phyloP scores from a whole-genome alignment of 2,888 invertebrate species.

The Agriopis aurantiaria region DNA sequence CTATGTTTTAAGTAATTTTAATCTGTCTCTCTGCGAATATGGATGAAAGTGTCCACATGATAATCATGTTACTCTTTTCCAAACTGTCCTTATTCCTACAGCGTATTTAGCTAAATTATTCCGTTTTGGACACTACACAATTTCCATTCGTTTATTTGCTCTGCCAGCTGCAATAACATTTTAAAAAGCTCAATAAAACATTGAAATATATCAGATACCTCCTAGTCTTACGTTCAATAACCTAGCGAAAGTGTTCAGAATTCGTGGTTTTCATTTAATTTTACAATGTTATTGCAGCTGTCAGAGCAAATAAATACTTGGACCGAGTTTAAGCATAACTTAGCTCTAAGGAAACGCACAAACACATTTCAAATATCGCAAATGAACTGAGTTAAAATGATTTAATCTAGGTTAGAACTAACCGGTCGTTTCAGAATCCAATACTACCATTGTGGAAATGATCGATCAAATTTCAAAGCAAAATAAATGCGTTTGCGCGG shows the following conservation, averaged over 20 bases:
- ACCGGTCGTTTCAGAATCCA: conserved; percentile 23
- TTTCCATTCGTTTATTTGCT: no score
- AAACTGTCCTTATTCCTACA: neutral
- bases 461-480: conserved; percentile 46
- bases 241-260: no score
- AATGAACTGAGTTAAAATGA: conserved; percentile 18
- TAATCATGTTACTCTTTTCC: neutral
- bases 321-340: neutral
- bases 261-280: no score
- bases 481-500: conserved; percentile 48
- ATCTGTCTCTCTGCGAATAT: neutral
- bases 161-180: no score
- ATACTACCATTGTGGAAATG: conserved; percentile 35
- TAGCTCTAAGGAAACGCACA: conserved; percentile 8
- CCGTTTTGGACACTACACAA: neutral
- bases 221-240: no score
- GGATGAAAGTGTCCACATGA: no score
- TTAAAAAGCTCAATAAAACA: no score
- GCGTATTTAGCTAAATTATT: neutral
- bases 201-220: no score
- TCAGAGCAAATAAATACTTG: no score
- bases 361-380: conserved; percentile 11
- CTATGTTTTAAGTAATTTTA: neutral
- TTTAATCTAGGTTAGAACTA: conserved; percentile 10
- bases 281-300: no score